Conservation (phyloP, 2,797 vertebrate genomes). For the Acanthurus lineatus region DNA sequence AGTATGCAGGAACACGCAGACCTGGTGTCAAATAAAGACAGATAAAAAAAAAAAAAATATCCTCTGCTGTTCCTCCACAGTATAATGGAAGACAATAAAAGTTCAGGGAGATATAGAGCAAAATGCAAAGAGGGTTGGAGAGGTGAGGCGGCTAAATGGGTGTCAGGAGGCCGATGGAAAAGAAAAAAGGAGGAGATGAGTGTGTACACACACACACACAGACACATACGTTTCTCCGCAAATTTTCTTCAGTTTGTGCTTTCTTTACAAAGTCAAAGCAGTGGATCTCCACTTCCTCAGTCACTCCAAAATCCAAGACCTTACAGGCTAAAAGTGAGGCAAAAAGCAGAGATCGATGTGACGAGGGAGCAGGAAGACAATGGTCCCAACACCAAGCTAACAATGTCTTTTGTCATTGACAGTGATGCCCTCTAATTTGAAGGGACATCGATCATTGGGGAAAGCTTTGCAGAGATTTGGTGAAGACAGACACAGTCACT, state of each 20-base stretch:
- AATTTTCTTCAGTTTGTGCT: constrained; percentile 39
- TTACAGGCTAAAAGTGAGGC: constrained; percentile 13
- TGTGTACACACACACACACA: background rate
- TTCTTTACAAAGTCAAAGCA: constrained; percentile 32
- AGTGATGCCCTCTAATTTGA: constrained; percentile 52
- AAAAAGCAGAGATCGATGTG: constrained; percentile 42
- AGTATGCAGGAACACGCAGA: constrained; percentile 48
- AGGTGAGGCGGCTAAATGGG: constrained; percentile 45
- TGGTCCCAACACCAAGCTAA: constrained; percentile 11
- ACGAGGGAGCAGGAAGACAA: constrained; percentile 18
- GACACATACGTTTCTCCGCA: background rate
- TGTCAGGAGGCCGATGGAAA: constrained; percentile 36
- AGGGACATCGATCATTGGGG: constrained; percentile 53
- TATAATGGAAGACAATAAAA: constrained; percentile 47
- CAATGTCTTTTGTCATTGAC: constrained; percentile 44
- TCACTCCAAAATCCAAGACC: constrained; percentile 38
- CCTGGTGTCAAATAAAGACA: constrained; percentile 37
- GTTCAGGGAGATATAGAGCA: constrained; percentile 12
- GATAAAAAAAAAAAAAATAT: constrained; percentile 6
- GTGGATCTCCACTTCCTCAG: constrained; percentile 18
- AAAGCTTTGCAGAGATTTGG: constrained; percentile 36
- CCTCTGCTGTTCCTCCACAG: constrained; percentile 9
- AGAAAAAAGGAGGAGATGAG: constrained; percentile 13
- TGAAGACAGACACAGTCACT: constrained; percentile 45
- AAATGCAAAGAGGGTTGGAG: constrained; percentile 36